Percentiles rank a stretch among this genome's conserved stretches.
phyloP scores from a whole-genome alignment of 2,113 vertebrate genomes.

The Lepus timidus region DNA sequence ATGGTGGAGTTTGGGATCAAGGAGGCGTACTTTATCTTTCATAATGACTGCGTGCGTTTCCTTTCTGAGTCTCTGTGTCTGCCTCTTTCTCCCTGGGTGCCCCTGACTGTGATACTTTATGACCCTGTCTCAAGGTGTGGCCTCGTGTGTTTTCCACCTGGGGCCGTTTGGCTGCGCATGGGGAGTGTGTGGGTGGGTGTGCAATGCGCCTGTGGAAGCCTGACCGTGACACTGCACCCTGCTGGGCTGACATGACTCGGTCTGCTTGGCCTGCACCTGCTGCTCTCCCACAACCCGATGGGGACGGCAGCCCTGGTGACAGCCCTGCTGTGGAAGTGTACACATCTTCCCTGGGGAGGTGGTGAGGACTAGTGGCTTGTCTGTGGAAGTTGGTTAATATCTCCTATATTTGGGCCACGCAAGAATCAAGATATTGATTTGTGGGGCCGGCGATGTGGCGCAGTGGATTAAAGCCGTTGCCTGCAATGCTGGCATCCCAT shows the following conservation, averaged over 20 bases:
- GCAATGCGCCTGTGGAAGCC: background rate
- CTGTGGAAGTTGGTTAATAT: background rate
- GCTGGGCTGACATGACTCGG: background rate
- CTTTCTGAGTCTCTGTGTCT: background rate
- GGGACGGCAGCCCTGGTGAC: background rate
- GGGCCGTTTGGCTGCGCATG: background rate
- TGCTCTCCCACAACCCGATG: fast-evolving
- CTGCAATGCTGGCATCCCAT: no score
- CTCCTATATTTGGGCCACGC: background rate
- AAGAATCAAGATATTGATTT: constrained; percentile 28
- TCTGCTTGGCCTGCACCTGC: background rate
- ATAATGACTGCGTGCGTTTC: background rate
- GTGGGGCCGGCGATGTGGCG: no score
- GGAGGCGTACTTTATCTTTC: background rate
- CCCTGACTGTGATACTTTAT: background rate
- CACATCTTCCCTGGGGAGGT: background rate
- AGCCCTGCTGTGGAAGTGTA: background rate
- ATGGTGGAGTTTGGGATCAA: background rate
- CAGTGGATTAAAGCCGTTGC: no score
- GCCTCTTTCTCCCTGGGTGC: background rate
- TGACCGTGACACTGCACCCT: background rate
- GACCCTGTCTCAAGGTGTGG: background rate
- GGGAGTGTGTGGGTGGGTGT: background rate
- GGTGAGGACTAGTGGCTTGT: background rate
- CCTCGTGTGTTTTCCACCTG: background rate